Evolutionary conservation across 2,113 vertebrate species (phyloP), one percentile per base, ranked within the genome.

Genomic region (Oreochromis aureus): DNA sequence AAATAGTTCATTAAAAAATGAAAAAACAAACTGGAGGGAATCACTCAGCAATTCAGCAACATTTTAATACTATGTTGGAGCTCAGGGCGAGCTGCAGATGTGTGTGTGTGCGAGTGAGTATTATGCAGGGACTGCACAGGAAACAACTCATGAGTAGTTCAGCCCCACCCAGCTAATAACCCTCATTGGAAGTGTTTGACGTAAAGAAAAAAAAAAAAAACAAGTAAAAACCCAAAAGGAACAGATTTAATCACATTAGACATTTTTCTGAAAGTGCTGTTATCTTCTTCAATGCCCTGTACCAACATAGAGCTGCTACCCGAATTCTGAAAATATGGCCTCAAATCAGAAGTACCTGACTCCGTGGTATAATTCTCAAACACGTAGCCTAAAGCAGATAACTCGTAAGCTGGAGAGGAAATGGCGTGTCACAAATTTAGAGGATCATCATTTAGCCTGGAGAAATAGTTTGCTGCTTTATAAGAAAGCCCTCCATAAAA

Each of bases 151-250:
- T 41, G 82, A 89, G 86, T 24, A 82, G 54, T 61, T 54, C 73
- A 54, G 84, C 89, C 86, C 86, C 92, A 87, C 93, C 94, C 90
- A 90, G 85, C 76, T 58, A 86, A 56, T 27, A 84, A 86, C 90
- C 89, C 92, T 92, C 76, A 93, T 88, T 71, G 61, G 27, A 90
- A 80, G 22, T 53, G 53, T 79, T 61, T 91, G 66, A 85, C 84
- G 54, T 78, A 19, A 51, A 86, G 89, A 39, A 30, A 24, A 24
- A 24, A 24, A 24, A 24, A 24, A 27, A 15, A 27, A 7, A 13
- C 5, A 18, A 61, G n/a, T 4, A n/a, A 22, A 41, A 71, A 9
- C 30, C 58, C 4, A 61, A 61, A 61, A 61, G 58, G 3, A 34
- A 61, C 15, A 61, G 16, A 61, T 61, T 61, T 61, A 19, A 61